These are phyloP conservation scores for Hiodon tergisus DNA, from an alignment of 2,113 vertebrate genomes.

Conservation along the genomic window DNA sequence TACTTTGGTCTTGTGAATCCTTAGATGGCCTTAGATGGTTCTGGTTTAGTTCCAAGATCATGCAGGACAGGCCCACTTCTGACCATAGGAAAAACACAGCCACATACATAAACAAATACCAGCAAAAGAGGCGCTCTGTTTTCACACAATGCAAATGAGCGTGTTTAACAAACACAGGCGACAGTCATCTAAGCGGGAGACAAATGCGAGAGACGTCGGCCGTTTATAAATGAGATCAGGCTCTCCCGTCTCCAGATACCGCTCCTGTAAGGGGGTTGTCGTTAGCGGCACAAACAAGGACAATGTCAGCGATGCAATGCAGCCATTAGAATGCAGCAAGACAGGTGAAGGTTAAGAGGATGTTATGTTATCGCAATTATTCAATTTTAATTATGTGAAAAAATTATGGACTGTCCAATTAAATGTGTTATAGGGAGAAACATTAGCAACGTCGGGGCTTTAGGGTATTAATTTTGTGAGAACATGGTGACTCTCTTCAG, in stretches of 20 bases:
- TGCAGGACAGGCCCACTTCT: too few species aligned
- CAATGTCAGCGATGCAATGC: constrained; percentile 30
- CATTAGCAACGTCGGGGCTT: constrained; percentile 11
- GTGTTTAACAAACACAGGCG: constrained; percentile 25
- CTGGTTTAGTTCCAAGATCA: too few species aligned
- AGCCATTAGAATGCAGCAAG: constrained; percentile 36
- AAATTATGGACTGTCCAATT: constrained; percentile 37
- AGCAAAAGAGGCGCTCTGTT: too few species aligned
- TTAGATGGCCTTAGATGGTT: too few species aligned
- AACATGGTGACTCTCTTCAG: background rate
- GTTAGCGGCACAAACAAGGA: constrained; percentile 33
- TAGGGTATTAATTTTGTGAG: constrained; percentile 3
- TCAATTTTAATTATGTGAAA: constrained; percentile 38
- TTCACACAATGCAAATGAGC: constrained; percentile 24
- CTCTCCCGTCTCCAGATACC: constrained; percentile 30
- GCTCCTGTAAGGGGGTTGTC: constrained; percentile 33
- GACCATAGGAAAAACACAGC: too few species aligned
- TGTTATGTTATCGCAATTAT: constrained; percentile 33
- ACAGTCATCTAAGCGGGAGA: constrained; percentile 31
- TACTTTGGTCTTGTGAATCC: too few species aligned
- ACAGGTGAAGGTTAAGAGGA: constrained; percentile 40
- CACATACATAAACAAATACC: too few species aligned
- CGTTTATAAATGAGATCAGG: constrained; percentile 39
- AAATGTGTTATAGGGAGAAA: constrained; percentile 29
- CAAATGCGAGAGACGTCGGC: constrained; percentile 24